phyloP scores from a whole-genome alignment of 2,113 vertebrate species.

The Lophius piscatorius region DNA sequence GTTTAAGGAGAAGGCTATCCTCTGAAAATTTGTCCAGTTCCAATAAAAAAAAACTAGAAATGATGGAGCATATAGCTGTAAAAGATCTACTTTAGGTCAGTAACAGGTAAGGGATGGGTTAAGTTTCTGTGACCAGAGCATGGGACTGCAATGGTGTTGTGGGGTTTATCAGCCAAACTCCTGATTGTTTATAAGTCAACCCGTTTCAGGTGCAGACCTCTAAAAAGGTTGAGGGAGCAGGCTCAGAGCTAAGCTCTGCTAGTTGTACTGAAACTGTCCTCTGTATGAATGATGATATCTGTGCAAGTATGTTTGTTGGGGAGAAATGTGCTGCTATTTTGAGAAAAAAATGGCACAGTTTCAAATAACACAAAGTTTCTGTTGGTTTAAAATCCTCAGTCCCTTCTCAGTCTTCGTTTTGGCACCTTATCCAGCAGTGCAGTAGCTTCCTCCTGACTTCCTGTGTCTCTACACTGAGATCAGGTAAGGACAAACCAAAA shows the following conservation, averaged over 20 bases:
- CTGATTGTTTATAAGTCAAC: constrained; percentile 84
- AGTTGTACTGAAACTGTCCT: constrained; percentile 66
- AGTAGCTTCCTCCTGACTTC: constrained; percentile 34
- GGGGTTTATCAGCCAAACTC: constrained; percentile 73
- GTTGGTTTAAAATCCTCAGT: constrained; percentile 48
- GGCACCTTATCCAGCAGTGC: constrained; percentile 54
- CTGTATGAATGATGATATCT: constrained; percentile 55
- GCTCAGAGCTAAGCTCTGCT: constrained; percentile 71
- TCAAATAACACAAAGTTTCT: constrained; percentile 40
- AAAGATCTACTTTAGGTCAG: constrained; percentile 44
- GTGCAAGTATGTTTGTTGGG: constrained; percentile 18
- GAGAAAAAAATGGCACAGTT: constrained; percentile 77
- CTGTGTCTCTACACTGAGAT: constrained; percentile 54
- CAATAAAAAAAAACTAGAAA: constrained; percentile 50
- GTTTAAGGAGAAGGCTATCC: constrained; percentile 34
- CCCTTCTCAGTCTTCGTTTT: constrained; percentile 69
- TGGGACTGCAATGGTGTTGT: constrained; percentile 52
- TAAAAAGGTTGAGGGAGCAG: constrained; percentile 76
- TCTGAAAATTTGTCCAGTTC: constrained; percentile 32
- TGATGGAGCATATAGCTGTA: constrained; percentile 40
- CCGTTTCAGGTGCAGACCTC: constrained; percentile 78
- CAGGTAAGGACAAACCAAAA: constrained; percentile 58
- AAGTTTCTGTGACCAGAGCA: constrained; percentile 66
- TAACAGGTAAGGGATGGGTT: constrained; percentile 51
- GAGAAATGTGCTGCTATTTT: constrained; percentile 52